These are phyloP conservation scores for Lota lota DNA, from an alignment of 2,113 vertebrate species.

Conservation along the genomic window DNA sequence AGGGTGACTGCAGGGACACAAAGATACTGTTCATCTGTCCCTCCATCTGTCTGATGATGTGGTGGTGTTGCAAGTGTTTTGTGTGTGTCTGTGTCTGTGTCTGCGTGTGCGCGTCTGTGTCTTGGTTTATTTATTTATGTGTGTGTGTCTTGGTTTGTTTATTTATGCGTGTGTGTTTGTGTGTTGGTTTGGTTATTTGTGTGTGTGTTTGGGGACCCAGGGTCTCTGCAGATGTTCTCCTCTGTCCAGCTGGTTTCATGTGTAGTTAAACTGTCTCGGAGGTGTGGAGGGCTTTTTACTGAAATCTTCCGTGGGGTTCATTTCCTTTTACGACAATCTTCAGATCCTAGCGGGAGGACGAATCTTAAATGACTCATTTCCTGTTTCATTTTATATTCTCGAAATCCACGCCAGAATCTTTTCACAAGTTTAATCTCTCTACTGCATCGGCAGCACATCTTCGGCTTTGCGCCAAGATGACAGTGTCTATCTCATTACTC, in stretches of 20 bases:
- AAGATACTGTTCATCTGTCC: too few species aligned
- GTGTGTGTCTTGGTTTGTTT: neutral
- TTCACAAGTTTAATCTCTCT: slow-evolving; percentile 38
- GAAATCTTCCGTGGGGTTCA: slow-evolving; percentile 31
- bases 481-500: slow-evolving; percentile 34
- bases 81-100: slow-evolving; percentile 4
- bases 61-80: too few species aligned
- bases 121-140: neutral
- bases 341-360: slow-evolving; percentile 8
- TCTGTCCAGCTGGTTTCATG: slow-evolving; percentile 8
- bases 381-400: slow-evolving; percentile 47
- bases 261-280: slow-evolving; percentile 31
- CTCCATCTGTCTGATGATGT: too few species aligned
- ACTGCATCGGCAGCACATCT: slow-evolving; percentile 34
- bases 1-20: too few species aligned
- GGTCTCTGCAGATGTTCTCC: neutral
- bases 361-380: slow-evolving; percentile 59
- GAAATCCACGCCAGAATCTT: slow-evolving; percentile 48
- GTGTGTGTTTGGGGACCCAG: neutral
- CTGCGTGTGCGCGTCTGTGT: slow-evolving; percentile 10
- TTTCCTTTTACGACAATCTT: slow-evolving; percentile 37
- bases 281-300: slow-evolving; percentile 11
- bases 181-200: slow-evolving; percentile 18
- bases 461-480: slow-evolving; percentile 33
- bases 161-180: neutral